Conservation (phyloP, 2,888 invertebrate species). For the Macropis europaea region DNA sequence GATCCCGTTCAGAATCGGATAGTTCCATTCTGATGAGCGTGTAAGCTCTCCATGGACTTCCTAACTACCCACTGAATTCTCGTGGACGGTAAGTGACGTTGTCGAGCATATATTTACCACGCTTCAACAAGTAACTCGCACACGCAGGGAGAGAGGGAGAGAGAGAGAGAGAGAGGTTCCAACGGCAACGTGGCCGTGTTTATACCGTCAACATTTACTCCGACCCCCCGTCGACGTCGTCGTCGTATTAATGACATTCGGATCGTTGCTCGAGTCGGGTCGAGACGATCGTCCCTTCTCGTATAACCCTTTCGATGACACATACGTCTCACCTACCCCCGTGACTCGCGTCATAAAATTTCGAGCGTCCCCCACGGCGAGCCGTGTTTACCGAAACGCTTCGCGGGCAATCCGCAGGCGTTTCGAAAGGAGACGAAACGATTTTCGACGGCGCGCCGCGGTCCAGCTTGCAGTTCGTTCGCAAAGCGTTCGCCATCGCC, state of each 20-base stretch:
- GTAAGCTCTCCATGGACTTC: neutral
- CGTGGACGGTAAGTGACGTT: slow-evolving; percentile 26
- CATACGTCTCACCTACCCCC: neutral
- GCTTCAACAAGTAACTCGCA: slow-evolving; percentile 45
- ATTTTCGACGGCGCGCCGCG: neutral
- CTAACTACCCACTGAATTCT: neutral
- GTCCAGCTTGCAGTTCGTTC: too few relatives aligned
- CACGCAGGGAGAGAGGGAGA: slow-evolving; percentile 24
- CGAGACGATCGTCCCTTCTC: slow-evolving; percentile 15
- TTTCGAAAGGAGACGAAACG: neutral
- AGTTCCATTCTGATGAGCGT: neutral
- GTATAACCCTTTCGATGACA: slow-evolving; percentile 30
- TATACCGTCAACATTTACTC: slow-evolving; percentile 65
- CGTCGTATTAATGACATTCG: slow-evolving; percentile 66
- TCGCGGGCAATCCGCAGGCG: neutral
- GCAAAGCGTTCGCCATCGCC: slow-evolving; percentile 16
- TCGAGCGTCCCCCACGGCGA: neutral
- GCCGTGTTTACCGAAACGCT: slow-evolving; percentile 31
- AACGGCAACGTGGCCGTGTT: slow-evolving; percentile 45
- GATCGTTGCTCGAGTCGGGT: slow-evolving; percentile 52
- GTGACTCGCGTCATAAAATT: slow-evolving; percentile 21
- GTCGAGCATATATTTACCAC: slow-evolving; percentile 52
- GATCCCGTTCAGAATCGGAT: neutral
- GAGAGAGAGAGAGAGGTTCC: slow-evolving; percentile 16
- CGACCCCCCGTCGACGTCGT: slow-evolving; percentile 48